phyloP scores from a whole-genome alignment of 2,888 invertebrate species.

The Cyclophora albipunctata region DNA sequence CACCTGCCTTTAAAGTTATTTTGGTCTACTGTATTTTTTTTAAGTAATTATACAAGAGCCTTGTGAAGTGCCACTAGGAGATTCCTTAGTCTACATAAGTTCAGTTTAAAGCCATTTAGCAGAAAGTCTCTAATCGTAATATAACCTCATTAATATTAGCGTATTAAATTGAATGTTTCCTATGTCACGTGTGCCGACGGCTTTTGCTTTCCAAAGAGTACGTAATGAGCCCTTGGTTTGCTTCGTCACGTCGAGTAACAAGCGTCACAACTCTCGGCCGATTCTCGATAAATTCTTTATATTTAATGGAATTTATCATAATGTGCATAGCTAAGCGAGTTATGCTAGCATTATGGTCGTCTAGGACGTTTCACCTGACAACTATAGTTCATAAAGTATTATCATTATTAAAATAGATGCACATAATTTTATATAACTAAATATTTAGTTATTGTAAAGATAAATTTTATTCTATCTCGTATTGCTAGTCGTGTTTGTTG shows the following conservation, averaged over 20 bases:
- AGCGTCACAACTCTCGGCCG: constrained; percentile 29
- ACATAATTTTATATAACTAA: no score
- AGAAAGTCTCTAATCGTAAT: no score
- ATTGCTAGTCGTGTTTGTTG: not conserved
- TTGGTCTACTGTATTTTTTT: no score
- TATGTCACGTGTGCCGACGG: constrained; percentile 9
- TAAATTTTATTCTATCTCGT: no score
- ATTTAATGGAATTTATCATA: constrained; percentile 12
- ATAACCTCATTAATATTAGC: not conserved
- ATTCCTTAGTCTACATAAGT: no score
- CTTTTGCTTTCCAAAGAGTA: constrained; percentile 30
- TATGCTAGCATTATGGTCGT: not conserved
- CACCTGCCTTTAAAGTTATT: no score
- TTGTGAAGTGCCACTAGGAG: no score
- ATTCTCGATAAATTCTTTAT: constrained; percentile 16
- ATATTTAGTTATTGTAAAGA: not conserved
- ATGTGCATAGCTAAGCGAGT: no score
- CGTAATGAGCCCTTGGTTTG: constrained; percentile 50
- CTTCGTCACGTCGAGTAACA: constrained; percentile 64
- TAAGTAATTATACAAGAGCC: no score
- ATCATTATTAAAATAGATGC: no score
- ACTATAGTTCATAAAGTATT: no score
- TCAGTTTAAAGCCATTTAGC: no score
- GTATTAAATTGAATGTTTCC: constrained; percentile 3
- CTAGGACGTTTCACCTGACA: not conserved